A percentile compares a stretch with the other conserved stretches of the same genome.
Conservation (phyloP, 35 echinoderm and acorn worm species). For the Acanthaster planci region DNA sequence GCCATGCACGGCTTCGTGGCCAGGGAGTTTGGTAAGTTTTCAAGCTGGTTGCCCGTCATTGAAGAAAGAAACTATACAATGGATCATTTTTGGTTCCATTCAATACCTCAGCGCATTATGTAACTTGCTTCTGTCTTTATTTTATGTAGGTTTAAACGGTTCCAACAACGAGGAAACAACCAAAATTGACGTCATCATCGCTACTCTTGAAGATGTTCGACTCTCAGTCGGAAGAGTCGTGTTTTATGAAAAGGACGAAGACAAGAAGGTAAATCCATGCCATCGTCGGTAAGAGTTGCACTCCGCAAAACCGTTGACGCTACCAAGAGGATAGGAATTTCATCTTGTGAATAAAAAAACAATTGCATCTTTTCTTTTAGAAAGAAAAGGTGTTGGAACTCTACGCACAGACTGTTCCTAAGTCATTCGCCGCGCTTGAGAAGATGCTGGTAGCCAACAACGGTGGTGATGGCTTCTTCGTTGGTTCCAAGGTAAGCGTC, state of each 20-base stretch:
- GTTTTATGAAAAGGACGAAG: background rate
- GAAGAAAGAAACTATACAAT: too few relatives aligned
- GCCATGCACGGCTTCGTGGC: conserved; percentile 5
- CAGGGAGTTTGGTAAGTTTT: background rate
- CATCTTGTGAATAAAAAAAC: too few relatives aligned
- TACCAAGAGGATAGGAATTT: too few relatives aligned
- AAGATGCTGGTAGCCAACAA: background rate
- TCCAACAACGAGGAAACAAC: conserved; percentile 3
- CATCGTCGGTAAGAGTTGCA: too few relatives aligned
- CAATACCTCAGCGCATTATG: too few relatives aligned
- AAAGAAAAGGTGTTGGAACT: background rate
- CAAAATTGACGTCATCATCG: conserved; percentile 29
- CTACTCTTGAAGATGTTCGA: conserved; percentile 14
- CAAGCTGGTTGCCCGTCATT: too few relatives aligned
- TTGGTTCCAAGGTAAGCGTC: background rate
- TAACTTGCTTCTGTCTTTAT: too few relatives aligned
- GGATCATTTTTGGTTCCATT: too few relatives aligned
- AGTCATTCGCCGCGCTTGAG: background rate
- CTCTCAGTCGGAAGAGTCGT: background rate
- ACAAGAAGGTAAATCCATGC: conserved; percentile 27
- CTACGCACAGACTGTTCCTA: background rate
- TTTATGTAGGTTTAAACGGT: background rate
- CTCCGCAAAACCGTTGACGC: too few relatives aligned
- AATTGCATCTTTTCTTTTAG: background rate
- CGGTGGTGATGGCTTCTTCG: conserved; percentile 9